A percentile compares a stretch with the other conserved stretches of the same genome.
phyloP scores from a whole-genome alignment of 2,797 vertebrate genomes.

The Liparis tanakae region DNA sequence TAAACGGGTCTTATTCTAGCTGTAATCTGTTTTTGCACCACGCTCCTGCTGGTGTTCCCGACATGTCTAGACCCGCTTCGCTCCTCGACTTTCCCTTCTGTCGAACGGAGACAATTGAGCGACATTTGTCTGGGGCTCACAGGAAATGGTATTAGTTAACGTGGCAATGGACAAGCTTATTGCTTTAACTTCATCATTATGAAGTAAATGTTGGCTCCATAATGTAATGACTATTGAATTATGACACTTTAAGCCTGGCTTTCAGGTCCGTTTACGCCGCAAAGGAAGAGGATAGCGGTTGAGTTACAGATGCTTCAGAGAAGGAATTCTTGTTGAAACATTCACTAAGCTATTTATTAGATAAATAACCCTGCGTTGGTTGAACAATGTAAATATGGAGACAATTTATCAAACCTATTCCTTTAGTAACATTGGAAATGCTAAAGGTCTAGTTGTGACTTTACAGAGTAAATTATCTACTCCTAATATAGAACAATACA shows the following conservation, averaged over 20 bases:
- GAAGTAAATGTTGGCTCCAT: not conserved
- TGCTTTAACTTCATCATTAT: not conserved
- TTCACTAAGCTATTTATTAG: not conserved
- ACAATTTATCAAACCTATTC: not conserved
- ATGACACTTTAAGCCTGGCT: not conserved
- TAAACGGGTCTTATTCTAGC: not conserved
- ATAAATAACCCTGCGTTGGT: too few relatives aligned
- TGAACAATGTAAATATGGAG: not conserved
- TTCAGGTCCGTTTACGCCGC: not conserved
- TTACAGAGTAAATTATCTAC: not conserved
- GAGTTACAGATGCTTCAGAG: not conserved
- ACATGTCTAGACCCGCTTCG: not conserved
- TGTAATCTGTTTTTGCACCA: not conserved
- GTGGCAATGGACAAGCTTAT: too few relatives aligned
- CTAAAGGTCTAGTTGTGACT: not conserved
- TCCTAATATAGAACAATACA: not conserved
- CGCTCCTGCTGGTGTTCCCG: not conserved
- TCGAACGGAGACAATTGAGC: not conserved
- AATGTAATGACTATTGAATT: not conserved
- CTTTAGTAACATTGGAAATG: not conserved
- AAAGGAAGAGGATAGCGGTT: not conserved
- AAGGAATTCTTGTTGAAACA: not conserved
- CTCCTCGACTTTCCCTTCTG: not conserved
- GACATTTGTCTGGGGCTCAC: not conserved
- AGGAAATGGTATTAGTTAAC: not conserved